These are phyloP conservation scores for Nasonia longicornis DNA, from an alignment of 1,140 invertebrate species.

Conservation along the genomic window DNA sequence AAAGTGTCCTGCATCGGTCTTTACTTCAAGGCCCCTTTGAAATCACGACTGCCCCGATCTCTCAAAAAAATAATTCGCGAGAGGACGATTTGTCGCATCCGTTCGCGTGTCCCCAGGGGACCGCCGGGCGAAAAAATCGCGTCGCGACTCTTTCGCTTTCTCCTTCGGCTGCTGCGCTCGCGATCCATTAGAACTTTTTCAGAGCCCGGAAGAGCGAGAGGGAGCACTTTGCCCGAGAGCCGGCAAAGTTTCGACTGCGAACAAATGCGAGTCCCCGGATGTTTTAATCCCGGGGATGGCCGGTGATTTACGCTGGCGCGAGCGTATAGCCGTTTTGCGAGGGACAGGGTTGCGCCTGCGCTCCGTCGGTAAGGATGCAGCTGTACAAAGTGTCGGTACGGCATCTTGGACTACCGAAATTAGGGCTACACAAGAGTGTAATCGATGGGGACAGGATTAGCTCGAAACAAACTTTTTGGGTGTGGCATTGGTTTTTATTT, in stretches of 20 bases:
- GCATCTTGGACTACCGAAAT: neutral
- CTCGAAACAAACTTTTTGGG: too few relatives aligned
- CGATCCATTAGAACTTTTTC: conserved; percentile 36
- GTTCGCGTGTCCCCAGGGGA: neutral
- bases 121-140: conserved; percentile 18
- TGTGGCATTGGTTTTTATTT: too few relatives aligned
- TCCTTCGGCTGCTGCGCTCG: neutral
- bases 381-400: neutral
- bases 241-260: conserved; percentile 45
- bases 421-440: neutral
- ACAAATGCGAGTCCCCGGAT: conserved; percentile 47
- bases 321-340: neutral
- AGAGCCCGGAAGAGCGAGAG: neutral
- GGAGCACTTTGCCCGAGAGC: conserved; percentile 41
- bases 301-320: conserved; percentile 43
- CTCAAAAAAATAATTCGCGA: conserved; percentile 22
- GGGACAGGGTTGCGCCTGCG: neutral
- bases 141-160: neutral
- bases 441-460: neutral
- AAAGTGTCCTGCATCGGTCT: too few relatives aligned
- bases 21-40: neutral
- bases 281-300: conserved; percentile 44
- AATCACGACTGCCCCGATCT: neutral
- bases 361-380: neutral
- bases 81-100: conserved; percentile 16